Conservation (phyloP, 2,113 vertebrate species). For the Catharus fuscescens region DNA sequence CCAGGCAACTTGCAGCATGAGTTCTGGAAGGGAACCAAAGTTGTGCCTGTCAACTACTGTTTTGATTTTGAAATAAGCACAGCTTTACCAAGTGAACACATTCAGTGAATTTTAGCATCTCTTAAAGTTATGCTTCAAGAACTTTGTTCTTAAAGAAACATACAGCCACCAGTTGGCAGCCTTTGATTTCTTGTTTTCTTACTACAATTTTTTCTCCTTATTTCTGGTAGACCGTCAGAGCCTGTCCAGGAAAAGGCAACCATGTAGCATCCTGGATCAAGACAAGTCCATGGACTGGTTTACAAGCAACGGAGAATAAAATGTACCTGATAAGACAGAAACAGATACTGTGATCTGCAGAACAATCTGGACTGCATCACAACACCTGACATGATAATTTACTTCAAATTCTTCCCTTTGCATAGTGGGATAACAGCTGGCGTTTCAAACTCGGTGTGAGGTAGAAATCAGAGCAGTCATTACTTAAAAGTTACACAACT, state of each 20-base stretch:
- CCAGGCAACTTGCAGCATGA: neutral
- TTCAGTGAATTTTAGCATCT: neutral
- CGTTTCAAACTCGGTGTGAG: neutral
- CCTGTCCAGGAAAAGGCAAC: conserved; percentile 63
- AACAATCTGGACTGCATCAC: neutral
- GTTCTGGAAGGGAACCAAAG: neutral
- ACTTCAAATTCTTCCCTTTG: neutral
- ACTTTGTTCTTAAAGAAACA: neutral
- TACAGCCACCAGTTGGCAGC: neutral
- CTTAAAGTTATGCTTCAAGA: neutral
- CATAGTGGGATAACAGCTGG: neutral
- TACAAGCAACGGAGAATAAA: conserved; percentile 77
- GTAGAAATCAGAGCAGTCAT: conserved; percentile 14
- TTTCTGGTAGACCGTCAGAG: conserved; percentile 69
- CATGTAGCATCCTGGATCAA: conserved; percentile 31
- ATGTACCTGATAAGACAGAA: neutral
- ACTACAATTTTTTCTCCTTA: neutral
- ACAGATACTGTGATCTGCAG: neutral
- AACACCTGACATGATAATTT: neutral
- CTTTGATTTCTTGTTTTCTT: neutral
- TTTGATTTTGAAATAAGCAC: neutral
- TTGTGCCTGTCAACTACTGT: neutral
- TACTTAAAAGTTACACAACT: conserved; percentile 26
- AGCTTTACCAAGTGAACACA: neutral
- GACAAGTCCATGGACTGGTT: conserved; percentile 91